These are phyloP conservation scores for Helicoverpa armigera DNA, from an alignment of 1,140 invertebrate genomes.

Conservation along the genomic window DNA sequence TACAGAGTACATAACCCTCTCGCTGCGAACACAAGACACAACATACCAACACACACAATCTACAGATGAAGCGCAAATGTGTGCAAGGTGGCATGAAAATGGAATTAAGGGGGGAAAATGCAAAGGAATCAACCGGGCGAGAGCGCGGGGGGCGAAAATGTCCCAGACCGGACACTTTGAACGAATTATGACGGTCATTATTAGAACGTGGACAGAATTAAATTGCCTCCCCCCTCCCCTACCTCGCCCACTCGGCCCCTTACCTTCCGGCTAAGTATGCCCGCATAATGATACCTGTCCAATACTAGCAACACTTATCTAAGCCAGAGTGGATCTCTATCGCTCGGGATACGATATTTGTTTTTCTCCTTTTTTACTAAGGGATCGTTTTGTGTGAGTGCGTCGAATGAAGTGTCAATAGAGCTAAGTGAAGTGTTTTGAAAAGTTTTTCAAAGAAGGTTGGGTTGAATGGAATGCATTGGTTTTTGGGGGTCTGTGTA, in stretches of 20 bases:
- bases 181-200: slow-evolving; percentile 88
- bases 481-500: background rate
- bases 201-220: slow-evolving; percentile 88
- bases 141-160: slow-evolving; percentile 73
- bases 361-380: slow-evolving; percentile 54
- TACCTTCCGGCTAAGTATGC: slow-evolving; percentile 76
- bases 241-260: slow-evolving; percentile 52
- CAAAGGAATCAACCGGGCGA: slow-evolving; percentile 80
- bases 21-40: slow-evolving; percentile 28
- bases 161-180: slow-evolving; percentile 87
- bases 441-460: slow-evolving; percentile 10
- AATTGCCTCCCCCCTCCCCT: slow-evolving; percentile 80
- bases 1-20: slow-evolving; percentile 33
- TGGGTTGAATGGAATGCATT: slow-evolving; percentile 12
- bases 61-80: slow-evolving; percentile 70
- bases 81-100: slow-evolving; percentile 84
- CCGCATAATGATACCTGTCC: slow-evolving; percentile 84
- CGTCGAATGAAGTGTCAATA: slow-evolving; percentile 44
- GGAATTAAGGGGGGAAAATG: slow-evolving; percentile 82
- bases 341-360: slow-evolving; percentile 52
- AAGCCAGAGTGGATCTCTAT: slow-evolving; percentile 63
- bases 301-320: slow-evolving; percentile 73
- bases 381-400: slow-evolving; percentile 42
- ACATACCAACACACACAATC: slow-evolving; percentile 55
- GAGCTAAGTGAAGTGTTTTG: slow-evolving; percentile 38